Evolutionary conservation across 2,888 invertebrate species (phyloP).

Genomic region (Dermolepida albohirtum): DNA sequence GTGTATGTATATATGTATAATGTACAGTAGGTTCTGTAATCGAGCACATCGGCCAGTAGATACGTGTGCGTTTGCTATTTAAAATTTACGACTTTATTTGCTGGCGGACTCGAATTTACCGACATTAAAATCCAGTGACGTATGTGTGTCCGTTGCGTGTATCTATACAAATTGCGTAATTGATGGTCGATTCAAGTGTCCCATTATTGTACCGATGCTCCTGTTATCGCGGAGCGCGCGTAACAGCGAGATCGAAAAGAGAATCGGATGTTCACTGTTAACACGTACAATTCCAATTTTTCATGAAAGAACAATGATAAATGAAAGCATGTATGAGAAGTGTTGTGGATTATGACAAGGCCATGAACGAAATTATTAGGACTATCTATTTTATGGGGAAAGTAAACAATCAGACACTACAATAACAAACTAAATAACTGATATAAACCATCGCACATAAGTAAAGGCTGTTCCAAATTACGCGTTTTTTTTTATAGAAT

Average conservation of each 20-base stretch:
- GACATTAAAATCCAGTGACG: slow-evolving; percentile 23
- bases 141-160: slow-evolving; percentile 25
- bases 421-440: too few relatives aligned
- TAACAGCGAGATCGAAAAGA: not conserved
- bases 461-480: too few relatives aligned
- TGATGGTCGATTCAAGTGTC: slow-evolving; percentile 45
- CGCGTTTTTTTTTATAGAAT: too few relatives aligned
- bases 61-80: slow-evolving; percentile 59
- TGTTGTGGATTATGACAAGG: too few relatives aligned
- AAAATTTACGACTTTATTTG: slow-evolving; percentile 57
- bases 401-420: too few relatives aligned
- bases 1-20: slow-evolving; percentile 20
- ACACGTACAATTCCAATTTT: too few relatives aligned
- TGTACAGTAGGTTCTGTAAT: slow-evolving; percentile 36
- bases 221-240: not conserved
- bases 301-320: too few relatives aligned
- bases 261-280: too few relatives aligned
- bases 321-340: too few relatives aligned
- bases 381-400: too few relatives aligned
- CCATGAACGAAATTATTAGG: too few relatives aligned
- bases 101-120: slow-evolving; percentile 26
- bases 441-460: too few relatives aligned
- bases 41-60: not conserved
- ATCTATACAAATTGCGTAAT: slow-evolving; percentile 45
- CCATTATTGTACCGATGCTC: slow-evolving; percentile 25